Evolutionary conservation across 1,140 invertebrate genomes (phyloP).

Genomic region (Heliconius hermathena): DNA sequence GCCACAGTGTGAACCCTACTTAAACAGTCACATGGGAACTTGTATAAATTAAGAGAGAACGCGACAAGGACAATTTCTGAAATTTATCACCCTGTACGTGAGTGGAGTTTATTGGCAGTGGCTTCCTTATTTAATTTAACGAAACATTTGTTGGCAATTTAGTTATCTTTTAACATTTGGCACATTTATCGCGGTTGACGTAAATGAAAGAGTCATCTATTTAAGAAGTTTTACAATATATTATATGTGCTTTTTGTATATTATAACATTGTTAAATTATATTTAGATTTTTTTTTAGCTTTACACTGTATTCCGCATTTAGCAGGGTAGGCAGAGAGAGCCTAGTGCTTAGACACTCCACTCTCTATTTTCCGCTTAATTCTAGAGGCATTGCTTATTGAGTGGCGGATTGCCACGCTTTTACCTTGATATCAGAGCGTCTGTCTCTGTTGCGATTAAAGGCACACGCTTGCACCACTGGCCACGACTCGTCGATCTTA

Average conservation of each 20-base stretch:
- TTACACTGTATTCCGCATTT: no score
- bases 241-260: neutral
- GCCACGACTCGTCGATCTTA: no score
- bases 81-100: slow-evolving; percentile 59
- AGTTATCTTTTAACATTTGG: slow-evolving; percentile 29
- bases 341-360: no score
- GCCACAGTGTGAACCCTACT: neutral
- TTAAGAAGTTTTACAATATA: neutral
- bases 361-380: no score
- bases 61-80: slow-evolving; percentile 51
- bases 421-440: no score
- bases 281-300: no score
- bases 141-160: slow-evolving; percentile 49
- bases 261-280: no score
- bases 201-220: neutral
- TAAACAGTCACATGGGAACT: slow-evolving; percentile 31
- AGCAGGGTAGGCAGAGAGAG: no score
- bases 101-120: slow-evolving; percentile 48
- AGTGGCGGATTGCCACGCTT: no score
- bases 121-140: slow-evolving; percentile 57
- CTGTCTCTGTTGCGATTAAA: no score
- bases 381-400: no score
- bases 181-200: neutral
- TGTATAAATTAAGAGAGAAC: slow-evolving; percentile 33
- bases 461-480: no score